A percentile compares a stretch with the other conserved stretches of the same genome.
Evolutionary conservation across 35 echinoderm and acorn worm species (phyloP).

Genomic region (Anneissia japonica): DNA sequence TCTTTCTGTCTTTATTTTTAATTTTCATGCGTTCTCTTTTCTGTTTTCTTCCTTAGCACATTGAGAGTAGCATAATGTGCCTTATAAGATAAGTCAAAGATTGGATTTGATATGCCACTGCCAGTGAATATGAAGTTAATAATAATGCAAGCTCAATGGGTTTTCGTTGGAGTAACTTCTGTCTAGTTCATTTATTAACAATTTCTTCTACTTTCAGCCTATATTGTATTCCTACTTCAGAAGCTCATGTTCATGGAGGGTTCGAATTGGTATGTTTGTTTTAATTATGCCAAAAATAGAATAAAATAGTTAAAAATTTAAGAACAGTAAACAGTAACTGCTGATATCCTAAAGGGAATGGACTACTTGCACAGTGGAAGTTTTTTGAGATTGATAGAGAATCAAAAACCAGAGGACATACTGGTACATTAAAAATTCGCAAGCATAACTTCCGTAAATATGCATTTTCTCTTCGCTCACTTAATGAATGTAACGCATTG

Average conservation of each 20-base stretch:
- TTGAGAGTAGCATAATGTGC: neutral
- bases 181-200: neutral
- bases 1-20: neutral
- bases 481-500: too few species aligned
- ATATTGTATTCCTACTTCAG: slow-evolving; percentile 92
- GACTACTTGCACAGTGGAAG: neutral
- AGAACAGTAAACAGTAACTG: neutral
- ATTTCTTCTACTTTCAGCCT: slow-evolving; percentile 55
- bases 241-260: slow-evolving; percentile 91
- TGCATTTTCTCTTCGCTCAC: too few species aligned
- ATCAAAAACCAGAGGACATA: neutral
- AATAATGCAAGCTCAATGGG: too few species aligned
- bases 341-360: too few species aligned
- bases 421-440: neutral
- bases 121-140: too few species aligned
- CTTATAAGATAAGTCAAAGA: too few species aligned
- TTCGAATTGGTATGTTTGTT: slow-evolving; percentile 65
- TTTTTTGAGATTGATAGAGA: neutral
- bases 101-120: too few species aligned
- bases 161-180: too few species aligned
- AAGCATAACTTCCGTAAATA: neutral
- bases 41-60: neutral
- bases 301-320: neutral
- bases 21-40: neutral
- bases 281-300: neutral